These are phyloP conservation scores for Danio rerio DNA, from an alignment of 2,113 vertebrate genomes.

Conservation along the genomic window DNA sequence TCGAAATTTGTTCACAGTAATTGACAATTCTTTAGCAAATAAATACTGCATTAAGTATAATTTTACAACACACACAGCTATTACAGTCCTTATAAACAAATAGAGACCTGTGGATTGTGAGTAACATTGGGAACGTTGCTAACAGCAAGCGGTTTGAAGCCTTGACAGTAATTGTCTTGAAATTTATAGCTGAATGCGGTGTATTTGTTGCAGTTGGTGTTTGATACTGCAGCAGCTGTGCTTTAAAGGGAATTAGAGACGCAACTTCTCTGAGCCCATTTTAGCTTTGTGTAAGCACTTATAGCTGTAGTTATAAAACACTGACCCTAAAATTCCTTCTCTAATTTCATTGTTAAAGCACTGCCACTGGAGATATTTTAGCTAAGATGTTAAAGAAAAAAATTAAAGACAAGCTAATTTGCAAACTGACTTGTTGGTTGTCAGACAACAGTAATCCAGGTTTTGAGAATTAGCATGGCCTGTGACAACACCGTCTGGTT, in stretches of 20 bases:
- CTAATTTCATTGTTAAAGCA: not conserved
- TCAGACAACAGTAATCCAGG: not conserved
- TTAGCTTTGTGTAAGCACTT: not conserved
- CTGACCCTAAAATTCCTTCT: not conserved
- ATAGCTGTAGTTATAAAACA: not conserved
- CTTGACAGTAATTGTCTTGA: not conserved
- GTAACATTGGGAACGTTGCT: not conserved
- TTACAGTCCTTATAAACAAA: not conserved
- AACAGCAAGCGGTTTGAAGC: not conserved
- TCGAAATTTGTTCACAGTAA: too few relatives aligned
- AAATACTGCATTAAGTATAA: not conserved
- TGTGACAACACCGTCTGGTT: not conserved
- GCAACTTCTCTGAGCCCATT: not conserved
- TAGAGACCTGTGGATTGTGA: not conserved
- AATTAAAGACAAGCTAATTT: not conserved
- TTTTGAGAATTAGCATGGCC: not conserved
- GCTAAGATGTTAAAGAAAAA: not conserved
- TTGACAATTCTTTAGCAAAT: not conserved
- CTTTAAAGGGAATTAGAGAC: not conserved
- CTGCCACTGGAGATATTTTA: not conserved
- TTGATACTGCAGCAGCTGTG: not conserved
- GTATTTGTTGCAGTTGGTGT: constrained; percentile 11
- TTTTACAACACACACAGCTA: not conserved
- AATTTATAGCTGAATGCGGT: not conserved
- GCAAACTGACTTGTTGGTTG: not conserved